Conservation (phyloP, 2,797 vertebrate genomes). For the Lophius americanus region DNA sequence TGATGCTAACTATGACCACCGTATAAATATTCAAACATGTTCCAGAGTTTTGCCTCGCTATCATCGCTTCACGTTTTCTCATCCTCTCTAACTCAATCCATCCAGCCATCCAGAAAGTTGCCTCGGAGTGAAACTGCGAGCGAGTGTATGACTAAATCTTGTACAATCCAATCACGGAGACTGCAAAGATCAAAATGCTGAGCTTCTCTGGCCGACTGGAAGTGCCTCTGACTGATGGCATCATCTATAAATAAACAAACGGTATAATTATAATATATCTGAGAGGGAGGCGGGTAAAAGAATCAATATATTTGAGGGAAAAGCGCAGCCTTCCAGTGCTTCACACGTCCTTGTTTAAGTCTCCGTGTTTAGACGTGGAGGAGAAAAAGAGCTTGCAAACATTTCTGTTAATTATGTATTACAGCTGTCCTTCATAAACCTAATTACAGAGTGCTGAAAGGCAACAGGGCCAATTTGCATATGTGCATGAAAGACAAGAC, state of each 20-base stretch:
- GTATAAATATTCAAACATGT: slow-evolving; percentile 81
- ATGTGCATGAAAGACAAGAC: slow-evolving; percentile 95
- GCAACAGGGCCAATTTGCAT: slow-evolving; percentile 94
- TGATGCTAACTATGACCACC: slow-evolving; percentile 70
- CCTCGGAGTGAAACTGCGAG: slow-evolving; percentile 68
- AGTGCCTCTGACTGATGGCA: slow-evolving; percentile 60
- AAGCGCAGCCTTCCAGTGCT: slow-evolving; percentile 57
- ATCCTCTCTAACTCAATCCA: slow-evolving; percentile 68
- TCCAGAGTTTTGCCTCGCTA: slow-evolving; percentile 70
- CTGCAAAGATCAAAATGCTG: slow-evolving; percentile 64
- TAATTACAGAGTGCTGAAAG: slow-evolving; percentile 99
- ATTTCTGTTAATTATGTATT: slow-evolving; percentile 99
- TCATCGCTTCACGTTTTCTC: slow-evolving; percentile 69
- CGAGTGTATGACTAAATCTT: slow-evolving; percentile 57
- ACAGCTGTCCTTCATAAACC: slow-evolving; percentile 99
- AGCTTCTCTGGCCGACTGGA: slow-evolving; percentile 42
- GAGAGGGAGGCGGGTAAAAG: slow-evolving; percentile 32
- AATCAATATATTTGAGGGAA: slow-evolving; percentile 55
- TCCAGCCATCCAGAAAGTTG: slow-evolving; percentile 66
- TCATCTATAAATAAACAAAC: slow-evolving; percentile 72
- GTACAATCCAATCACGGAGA: slow-evolving; percentile 56
- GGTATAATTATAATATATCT: slow-evolving; percentile 70
- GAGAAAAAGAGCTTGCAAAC: slow-evolving; percentile 89
- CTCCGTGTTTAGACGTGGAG: slow-evolving; percentile 75
- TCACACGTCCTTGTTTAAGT: slow-evolving; percentile 84